Conservation (phyloP, 2,113 vertebrate genomes). For the Zosterops hypoxanthus region DNA sequence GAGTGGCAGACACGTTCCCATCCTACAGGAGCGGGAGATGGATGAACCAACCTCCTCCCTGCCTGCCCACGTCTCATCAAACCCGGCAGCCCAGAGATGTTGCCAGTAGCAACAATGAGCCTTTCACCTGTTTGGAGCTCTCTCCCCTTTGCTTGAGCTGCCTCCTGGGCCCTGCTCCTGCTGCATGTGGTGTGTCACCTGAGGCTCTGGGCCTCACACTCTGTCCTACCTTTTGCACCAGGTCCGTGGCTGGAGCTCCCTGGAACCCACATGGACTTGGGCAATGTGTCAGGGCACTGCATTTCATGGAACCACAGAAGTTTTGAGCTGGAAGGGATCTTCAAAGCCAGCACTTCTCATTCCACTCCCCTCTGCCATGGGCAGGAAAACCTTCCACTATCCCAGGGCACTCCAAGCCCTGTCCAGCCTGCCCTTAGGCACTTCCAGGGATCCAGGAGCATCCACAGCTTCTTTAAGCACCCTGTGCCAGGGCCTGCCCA, state of each 20-base stretch:
- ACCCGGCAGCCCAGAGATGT: background rate
- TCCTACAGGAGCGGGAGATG: background rate
- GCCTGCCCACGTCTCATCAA: slow-evolving; percentile 4
- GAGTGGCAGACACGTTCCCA: background rate
- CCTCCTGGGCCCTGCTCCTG: background rate
- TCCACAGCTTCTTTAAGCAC: background rate
- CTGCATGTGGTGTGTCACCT: fast-evolving
- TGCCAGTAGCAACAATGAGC: slow-evolving; percentile 16
- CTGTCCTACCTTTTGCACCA: background rate
- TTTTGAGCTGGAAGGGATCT: background rate
- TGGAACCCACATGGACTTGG: background rate
- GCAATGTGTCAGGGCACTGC: background rate
- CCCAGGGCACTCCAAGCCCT: background rate
- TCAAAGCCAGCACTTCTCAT: background rate
- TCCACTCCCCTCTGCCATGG: background rate
- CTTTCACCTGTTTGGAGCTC: background rate
- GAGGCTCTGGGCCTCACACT: fast-evolving
- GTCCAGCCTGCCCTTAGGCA: background rate
- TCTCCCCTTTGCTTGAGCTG: background rate
- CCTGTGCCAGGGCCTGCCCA: background rate
- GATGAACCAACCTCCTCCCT: slow-evolving; percentile 26
- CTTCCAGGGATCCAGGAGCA: background rate
- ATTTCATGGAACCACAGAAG: background rate
- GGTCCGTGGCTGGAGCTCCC: fast-evolving
- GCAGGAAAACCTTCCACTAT: fast-evolving